Evolutionary conservation across 2,888 invertebrate species (phyloP).

Genomic region (Drosophila seclusa): DNA sequence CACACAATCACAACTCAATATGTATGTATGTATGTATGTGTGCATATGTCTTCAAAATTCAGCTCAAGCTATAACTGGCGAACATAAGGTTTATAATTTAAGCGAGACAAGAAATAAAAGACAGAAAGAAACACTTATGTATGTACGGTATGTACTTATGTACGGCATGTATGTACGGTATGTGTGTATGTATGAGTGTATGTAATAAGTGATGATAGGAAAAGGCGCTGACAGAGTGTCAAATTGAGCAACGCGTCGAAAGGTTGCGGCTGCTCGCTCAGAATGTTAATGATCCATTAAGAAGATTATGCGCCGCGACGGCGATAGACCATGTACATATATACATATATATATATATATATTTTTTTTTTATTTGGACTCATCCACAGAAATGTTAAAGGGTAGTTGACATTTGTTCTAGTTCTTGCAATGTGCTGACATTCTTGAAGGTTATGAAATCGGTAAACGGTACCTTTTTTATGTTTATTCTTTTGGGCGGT

Average conservation of each 20-base stretch:
- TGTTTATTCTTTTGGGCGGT: background rate
- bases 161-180: background rate
- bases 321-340: constrained; percentile 25
- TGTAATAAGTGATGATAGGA: constrained; percentile 33
- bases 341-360: background rate
- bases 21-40: background rate
- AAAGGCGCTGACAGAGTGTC: constrained; percentile 52
- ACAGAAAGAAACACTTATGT: constrained; percentile 18
- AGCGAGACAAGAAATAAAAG: constrained; percentile 7
- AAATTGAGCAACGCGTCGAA: constrained; percentile 60
- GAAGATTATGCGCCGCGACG: constrained; percentile 70
- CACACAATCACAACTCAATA: constrained; percentile 20
- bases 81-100: constrained; percentile 26
- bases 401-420: constrained; percentile 12
- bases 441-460: background rate
- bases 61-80: constrained; percentile 28
- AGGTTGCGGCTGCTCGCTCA: constrained; percentile 53
- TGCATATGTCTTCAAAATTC: constrained; percentile 1
- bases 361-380: background rate
- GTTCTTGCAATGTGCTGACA: background rate
- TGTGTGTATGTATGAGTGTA: background rate
- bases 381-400: constrained; percentile 16
- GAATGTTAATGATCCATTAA: constrained; percentile 81
- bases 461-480: background rate
- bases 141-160: background rate